These are phyloP conservation scores for Autographa gamma DNA, from an alignment of 2,888 invertebrate genomes.

Conservation along the genomic window DNA sequence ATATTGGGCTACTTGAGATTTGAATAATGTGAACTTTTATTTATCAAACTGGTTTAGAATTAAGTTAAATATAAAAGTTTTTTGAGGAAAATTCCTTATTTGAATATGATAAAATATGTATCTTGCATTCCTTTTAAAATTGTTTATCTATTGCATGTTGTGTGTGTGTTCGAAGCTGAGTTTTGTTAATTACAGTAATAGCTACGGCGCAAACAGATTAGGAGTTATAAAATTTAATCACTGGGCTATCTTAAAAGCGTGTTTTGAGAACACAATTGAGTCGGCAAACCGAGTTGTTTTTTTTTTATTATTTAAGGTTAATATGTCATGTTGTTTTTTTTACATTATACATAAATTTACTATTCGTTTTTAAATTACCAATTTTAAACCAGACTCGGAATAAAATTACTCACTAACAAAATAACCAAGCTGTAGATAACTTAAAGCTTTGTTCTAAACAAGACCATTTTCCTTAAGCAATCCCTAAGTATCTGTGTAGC, in stretches of 20 bases:
- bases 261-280: slow-evolving; percentile 55
- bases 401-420: neutral
- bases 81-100: slow-evolving; percentile 25
- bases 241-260: slow-evolving; percentile 51
- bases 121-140: slow-evolving; percentile 38
- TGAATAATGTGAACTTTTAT: slow-evolving; percentile 8
- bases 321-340: slow-evolving; percentile 6
- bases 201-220: slow-evolving; percentile 63
- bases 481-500: slow-evolving; percentile 14
- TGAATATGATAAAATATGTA: slow-evolving; percentile 38
- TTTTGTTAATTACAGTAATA: slow-evolving; percentile 61
- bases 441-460: slow-evolving; percentile 8
- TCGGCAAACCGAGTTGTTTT: slow-evolving; percentile 23
- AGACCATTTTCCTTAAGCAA: slow-evolving; percentile 9
- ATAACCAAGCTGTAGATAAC: neutral
- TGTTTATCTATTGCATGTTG: slow-evolving; percentile 33
- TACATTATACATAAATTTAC: slow-evolving; percentile 15
- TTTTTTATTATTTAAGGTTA: slow-evolving; percentile 33
- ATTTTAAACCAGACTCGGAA: neutral
- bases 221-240: slow-evolving; percentile 63
- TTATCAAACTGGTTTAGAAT: slow-evolving; percentile 40
- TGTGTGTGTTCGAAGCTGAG: slow-evolving; percentile 48
- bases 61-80: slow-evolving; percentile 26
- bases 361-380: neutral
- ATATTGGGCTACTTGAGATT: neutral